phyloP scores from a whole-genome alignment of 2,797 vertebrate species.

The Schizopygopsis pylzovi region DNA sequence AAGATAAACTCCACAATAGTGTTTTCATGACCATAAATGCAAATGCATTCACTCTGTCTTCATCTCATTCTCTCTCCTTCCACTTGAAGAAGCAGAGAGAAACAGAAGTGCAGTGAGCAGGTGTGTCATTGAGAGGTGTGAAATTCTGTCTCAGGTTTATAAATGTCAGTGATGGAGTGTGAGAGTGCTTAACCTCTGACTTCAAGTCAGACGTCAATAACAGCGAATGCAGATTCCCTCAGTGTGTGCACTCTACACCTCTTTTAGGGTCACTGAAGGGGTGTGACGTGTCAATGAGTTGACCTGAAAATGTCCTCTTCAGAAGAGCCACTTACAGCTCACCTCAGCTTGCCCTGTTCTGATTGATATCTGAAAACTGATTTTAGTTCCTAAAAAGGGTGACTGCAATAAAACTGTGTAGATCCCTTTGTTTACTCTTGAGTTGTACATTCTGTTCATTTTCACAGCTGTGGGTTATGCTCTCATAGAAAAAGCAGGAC shows the following conservation, averaged over 20 bases:
- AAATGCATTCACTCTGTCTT: constrained; percentile 11
- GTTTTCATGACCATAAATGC: neutral
- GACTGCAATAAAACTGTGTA: neutral
- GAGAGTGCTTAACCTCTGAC: constrained; percentile 54
- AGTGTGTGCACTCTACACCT: constrained; percentile 33
- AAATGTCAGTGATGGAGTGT: constrained; percentile 49
- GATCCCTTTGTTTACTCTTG: neutral
- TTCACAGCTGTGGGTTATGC: neutral
- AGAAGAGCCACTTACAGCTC: neutral
- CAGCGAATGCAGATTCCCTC: constrained; percentile 37
- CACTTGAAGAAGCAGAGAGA: neutral
- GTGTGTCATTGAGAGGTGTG: constrained; percentile 36
- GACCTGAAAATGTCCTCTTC: constrained; percentile 19
- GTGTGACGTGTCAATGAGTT: constrained; percentile 12
- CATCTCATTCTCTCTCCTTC: neutral
- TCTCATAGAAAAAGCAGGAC: neutral
- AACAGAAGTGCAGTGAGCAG: neutral
- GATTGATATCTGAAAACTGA: neutral
- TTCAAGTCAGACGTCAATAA: constrained; percentile 32
- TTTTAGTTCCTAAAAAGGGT: neutral
- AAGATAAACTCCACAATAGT: neutral
- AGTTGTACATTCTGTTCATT: neutral
- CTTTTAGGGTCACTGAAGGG: constrained; percentile 32
- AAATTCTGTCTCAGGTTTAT: constrained; percentile 50
- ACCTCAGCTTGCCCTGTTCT: constrained; percentile 1